Conservation (phyloP, 2,113 vertebrate genomes). For the Catharus fuscescens region DNA sequence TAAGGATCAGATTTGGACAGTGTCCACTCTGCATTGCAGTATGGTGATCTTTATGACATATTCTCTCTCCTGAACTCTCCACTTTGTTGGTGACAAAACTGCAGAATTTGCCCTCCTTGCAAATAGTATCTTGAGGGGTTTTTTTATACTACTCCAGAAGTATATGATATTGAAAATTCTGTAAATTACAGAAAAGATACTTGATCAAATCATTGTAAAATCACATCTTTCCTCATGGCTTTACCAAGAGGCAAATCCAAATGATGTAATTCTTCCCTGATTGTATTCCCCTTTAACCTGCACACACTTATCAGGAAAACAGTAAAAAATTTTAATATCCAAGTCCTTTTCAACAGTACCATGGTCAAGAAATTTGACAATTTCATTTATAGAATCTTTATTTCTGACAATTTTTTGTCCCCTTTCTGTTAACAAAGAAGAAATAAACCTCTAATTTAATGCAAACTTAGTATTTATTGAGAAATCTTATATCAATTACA, state of each 20-base stretch:
- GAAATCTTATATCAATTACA: fast-evolving
- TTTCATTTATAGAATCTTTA: background rate
- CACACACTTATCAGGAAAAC: background rate
- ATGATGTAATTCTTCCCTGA: background rate
- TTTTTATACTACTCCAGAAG: too few species aligned
- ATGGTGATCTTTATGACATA: background rate
- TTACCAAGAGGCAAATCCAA: background rate
- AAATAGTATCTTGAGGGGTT: background rate
- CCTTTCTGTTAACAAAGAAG: background rate
- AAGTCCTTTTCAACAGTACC: background rate
- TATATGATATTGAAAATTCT: too few species aligned
- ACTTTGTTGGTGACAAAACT: background rate
- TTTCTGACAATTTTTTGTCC: background rate
- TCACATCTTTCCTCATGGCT: background rate
- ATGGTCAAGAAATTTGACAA: background rate
- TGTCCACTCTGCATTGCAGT: background rate
- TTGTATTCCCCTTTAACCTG: background rate
- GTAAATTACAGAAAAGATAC: background rate
- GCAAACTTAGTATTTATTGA: background rate
- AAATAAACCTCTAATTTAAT: background rate
- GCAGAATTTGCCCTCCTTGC: background rate
- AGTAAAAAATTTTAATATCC: background rate
- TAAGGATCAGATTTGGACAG: background rate
- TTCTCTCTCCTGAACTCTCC: background rate
- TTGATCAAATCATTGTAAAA: background rate